These are phyloP conservation scores for Caenorhabditis sp. DNA, from an alignment of 2,888 invertebrate genomes.

Conservation along the genomic window DNA sequence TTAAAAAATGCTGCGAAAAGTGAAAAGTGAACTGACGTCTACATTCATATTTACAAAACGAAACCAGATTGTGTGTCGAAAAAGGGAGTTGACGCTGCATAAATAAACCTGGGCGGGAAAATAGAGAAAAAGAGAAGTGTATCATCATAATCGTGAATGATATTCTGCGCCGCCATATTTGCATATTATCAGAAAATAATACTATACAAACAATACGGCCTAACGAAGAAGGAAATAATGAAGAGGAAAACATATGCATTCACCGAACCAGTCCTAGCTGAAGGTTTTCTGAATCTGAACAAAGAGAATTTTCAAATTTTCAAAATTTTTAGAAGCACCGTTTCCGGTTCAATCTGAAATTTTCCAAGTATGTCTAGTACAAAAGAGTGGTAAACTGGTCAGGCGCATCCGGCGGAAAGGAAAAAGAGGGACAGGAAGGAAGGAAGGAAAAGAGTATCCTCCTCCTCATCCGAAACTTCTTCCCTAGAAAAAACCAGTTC, in stretches of 20 bases:
- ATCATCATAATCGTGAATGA: constrained; percentile 5
- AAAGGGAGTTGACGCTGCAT: constrained; percentile 3
- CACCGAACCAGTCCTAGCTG: too few relatives aligned
- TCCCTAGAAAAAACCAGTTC: constrained; percentile 11
- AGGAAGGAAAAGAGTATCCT: too few relatives aligned
- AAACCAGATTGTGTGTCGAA: constrained; percentile 17
- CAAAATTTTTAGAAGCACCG: too few relatives aligned
- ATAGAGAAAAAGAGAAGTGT: background rate
- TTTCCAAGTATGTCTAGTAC: too few relatives aligned
- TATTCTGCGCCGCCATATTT: background rate
- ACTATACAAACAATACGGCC: constrained; percentile 2
- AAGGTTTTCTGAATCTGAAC: too few relatives aligned
- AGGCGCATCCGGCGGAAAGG: too few relatives aligned
- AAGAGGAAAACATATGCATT: background rate
- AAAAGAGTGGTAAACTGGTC: too few relatives aligned
- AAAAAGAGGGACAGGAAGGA: too few relatives aligned
- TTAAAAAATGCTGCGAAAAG: background rate
- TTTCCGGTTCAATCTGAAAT: too few relatives aligned
- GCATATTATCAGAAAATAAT: constrained; percentile 2
- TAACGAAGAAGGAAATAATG: background rate
- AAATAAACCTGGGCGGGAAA: constrained; percentile 6
- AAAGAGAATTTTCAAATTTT: too few relatives aligned
- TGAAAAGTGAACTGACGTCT: background rate
- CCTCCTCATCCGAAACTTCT: background rate
- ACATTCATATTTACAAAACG: constrained; percentile 3